Conservation (phyloP, 2,113 vertebrate genomes). For the Amazona vittata region DNA sequence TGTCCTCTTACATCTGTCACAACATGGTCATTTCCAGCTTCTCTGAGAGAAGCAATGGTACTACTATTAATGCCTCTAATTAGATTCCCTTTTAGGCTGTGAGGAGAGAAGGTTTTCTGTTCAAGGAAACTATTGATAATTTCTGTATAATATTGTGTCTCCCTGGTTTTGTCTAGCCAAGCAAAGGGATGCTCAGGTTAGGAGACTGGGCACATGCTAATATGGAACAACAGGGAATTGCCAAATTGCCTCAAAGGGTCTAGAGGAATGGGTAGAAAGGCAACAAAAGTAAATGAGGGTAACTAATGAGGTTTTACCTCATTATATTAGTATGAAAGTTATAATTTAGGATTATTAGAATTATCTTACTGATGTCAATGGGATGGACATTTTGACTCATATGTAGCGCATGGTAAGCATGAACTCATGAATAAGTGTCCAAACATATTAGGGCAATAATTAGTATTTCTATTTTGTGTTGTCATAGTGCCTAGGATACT, state of each 20-base stretch:
- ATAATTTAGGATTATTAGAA: background rate
- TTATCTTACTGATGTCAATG: background rate
- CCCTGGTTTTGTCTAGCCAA: background rate
- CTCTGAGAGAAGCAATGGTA: background rate
- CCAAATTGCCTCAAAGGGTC: background rate
- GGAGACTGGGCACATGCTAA: background rate
- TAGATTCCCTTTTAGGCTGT: background rate
- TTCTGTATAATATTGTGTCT: background rate
- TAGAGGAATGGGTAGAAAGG: background rate
- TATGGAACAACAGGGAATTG: background rate
- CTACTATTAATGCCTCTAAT: background rate
- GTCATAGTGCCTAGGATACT: background rate
- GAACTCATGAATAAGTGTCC: background rate
- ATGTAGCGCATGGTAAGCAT: background rate
- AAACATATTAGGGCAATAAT: background rate
- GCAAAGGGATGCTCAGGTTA: background rate
- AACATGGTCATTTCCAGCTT: background rate
- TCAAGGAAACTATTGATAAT: background rate
- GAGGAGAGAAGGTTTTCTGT: background rate
- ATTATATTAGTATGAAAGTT: background rate
- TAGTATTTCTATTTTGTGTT: background rate
- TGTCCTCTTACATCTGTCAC: background rate
- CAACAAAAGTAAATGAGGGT: background rate
- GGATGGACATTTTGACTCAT: background rate
- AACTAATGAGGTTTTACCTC: background rate